These are phyloP conservation scores for Myxocyprinus asiaticus DNA, from an alignment of 2,113 vertebrate species.

Conservation along the genomic window DNA sequence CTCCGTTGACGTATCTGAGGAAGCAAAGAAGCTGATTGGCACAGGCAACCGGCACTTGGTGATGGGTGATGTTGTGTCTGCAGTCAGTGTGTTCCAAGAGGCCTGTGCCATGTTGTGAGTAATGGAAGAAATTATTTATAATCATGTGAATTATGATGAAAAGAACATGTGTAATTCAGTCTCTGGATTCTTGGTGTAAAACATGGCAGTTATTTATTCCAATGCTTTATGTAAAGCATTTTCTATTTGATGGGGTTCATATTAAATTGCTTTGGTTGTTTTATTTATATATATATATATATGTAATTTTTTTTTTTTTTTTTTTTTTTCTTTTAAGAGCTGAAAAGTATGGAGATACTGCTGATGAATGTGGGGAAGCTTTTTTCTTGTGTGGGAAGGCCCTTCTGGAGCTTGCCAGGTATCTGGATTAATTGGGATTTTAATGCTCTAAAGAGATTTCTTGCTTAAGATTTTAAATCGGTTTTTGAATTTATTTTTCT, in stretches of 20 bases:
- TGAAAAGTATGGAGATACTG: slow-evolving; percentile 91
- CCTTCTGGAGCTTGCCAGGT: slow-evolving; percentile 94
- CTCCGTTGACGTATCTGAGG: slow-evolving; percentile 84
- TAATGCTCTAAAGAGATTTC: not conserved
- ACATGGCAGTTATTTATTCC: too few relatives aligned
- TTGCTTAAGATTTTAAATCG: not conserved
- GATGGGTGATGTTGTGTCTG: slow-evolving; percentile 92
- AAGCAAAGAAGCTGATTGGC: slow-evolving; percentile 92
- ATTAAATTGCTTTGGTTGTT: too few relatives aligned
- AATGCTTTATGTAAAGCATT: too few relatives aligned
- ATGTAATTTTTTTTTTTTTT: too few relatives aligned
- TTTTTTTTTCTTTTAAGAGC: slow-evolving; percentile 76
- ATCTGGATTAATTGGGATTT: slow-evolving; percentile 29
- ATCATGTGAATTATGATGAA: not conserved
- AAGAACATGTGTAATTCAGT: too few relatives aligned
- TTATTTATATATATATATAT: too few relatives aligned
- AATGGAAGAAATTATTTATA: not conserved
- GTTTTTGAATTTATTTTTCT: not conserved
- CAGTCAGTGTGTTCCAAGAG: slow-evolving; percentile 93
- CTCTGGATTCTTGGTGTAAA: too few relatives aligned
- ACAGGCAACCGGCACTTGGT: slow-evolving; percentile 93
- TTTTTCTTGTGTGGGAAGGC: slow-evolving; percentile 96
- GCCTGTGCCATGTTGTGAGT: slow-evolving; percentile 95
- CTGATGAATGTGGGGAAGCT: slow-evolving; percentile 94
- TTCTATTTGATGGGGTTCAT: too few relatives aligned